Evolutionary conservation across 2,113 vertebrate genomes (phyloP), one percentile per base, ranked within the genome.

Genomic region (Pyxicephalus adspersus): DNA sequence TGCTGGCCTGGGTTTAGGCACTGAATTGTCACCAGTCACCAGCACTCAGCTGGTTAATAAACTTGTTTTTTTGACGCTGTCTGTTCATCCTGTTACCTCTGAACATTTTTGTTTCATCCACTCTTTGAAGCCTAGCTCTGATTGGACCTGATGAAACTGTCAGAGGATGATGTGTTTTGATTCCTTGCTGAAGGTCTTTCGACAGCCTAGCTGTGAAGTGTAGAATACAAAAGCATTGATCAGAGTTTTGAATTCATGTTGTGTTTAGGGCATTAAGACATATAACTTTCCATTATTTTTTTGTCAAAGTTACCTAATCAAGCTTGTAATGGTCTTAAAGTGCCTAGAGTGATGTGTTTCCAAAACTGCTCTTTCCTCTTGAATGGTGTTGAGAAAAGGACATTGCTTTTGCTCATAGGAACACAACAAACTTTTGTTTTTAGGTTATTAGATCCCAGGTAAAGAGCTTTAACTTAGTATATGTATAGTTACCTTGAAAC

Each of bases 161-260:
- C 70, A 75, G 70, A 75, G 61, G 50, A 29, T 81, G 68, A 81
- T 64, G n/a, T 74, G 80, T 75, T 75, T 75, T 82, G 71, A 82
- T 75, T 82, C 80, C 63, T 75, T 65, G 73, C 45, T 73, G 29
- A 72, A 54, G 64, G 58, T 73, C 58, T 54, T 81, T 22, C 28
- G 67, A 73, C 67, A 64, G 72, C 68, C 72, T 54, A 65, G 79
- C 58, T 54, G 22, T 74, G 71, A 82, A 64, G 60, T 61, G 67
- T 20, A 1, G 57, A 65, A 81, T 81, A 81, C 79, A 81, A 81
- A 81, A 61, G 68, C 79, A 34, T 55, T 26, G 50, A 73, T 81
- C 79, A 81, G 60, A 73, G 68, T 81, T 64, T 58, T 52, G 38
- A 66, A 70, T 73, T 71, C 45, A 52, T 64, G 79, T 73, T 73